These are phyloP conservation scores for Jacana jacana DNA, from an alignment of 2,113 vertebrate genomes.

Conservation along the genomic window DNA sequence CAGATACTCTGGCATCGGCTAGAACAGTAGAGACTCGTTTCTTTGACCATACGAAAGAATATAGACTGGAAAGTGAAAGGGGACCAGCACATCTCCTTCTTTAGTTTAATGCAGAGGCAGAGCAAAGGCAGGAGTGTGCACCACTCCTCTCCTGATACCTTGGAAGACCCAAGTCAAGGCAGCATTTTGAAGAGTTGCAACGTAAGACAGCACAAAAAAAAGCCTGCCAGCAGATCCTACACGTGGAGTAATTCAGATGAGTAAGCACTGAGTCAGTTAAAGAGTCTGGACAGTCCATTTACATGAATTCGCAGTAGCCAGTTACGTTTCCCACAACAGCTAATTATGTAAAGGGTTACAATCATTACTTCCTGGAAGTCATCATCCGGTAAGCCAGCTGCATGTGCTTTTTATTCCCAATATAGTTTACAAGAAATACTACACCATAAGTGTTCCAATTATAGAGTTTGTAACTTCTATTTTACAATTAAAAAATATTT, in stretches of 20 bases:
- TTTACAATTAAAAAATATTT: not conserved
- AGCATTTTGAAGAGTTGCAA: not conserved
- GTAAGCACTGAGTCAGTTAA: conserved; percentile 25
- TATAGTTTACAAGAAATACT: conserved; percentile 32
- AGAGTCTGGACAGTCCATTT: conserved; percentile 8
- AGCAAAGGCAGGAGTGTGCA: not conserved
- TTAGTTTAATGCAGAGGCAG: not conserved
- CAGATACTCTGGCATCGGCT: not conserved
- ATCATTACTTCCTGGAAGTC: conserved; percentile 58
- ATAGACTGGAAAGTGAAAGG: not conserved
- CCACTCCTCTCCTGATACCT: not conserved
- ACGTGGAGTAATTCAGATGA: not conserved
- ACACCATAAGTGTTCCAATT: not conserved
- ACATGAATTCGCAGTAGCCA: not conserved
- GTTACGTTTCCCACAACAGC: conserved; percentile 17
- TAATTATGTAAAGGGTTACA: conserved; percentile 43
- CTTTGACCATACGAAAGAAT: not conserved
- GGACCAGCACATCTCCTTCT: not conserved
- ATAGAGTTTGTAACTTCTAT: not conserved
- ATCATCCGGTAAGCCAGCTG: conserved; percentile 9
- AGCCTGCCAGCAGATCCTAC: not conserved
- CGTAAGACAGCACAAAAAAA: not conserved
- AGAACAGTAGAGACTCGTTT: not conserved
- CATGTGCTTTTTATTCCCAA: conserved; percentile 1
- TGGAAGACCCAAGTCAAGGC: not conserved